Percentiles rank a stretch among this genome's conserved stretches.
phyloP scores from a whole-genome alignment of 1,140 invertebrate genomes.

The Philotrypesis tridentata region DNA sequence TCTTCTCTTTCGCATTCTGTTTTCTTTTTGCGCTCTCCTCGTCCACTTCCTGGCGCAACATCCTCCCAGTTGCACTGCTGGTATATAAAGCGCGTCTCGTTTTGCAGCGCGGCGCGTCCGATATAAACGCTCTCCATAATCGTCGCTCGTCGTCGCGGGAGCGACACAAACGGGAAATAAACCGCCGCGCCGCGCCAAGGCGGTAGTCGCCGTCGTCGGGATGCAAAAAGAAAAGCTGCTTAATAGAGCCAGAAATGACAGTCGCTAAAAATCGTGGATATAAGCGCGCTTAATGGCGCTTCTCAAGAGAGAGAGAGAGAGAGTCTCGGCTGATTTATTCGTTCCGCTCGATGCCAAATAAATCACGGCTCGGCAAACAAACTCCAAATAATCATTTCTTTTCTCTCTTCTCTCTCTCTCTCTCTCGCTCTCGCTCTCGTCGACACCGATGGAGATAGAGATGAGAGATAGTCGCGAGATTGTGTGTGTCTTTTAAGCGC shows the following conservation, averaged over 20 bases:
- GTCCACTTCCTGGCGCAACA: not conserved
- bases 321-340: slow-evolving; percentile 2
- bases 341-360: not conserved
- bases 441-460: not conserved
- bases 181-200: too few species aligned
- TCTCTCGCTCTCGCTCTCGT: too few species aligned
- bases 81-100: too few species aligned
- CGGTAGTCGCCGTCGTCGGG: not conserved
- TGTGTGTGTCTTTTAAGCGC: not conserved
- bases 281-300: not conserved
- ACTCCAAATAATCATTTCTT: not conserved
- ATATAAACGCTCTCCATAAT: not conserved
- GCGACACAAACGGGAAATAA: not conserved
- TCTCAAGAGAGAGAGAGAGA: too few species aligned
- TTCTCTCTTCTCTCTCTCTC: too few species aligned
- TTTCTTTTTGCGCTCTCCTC: not conserved
- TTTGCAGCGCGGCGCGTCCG: too few species aligned
- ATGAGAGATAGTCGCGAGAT: not conserved
- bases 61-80: too few species aligned
- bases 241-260: not conserved
- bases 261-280: not conserved
- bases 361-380: slow-evolving; percentile 6
- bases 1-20: too few species aligned
- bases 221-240: not conserved
- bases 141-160: too few species aligned